Base-by-base conservation (phyloP, 2,797 vertebrate genomes). In the Sebastes trivittatus region DNA sequence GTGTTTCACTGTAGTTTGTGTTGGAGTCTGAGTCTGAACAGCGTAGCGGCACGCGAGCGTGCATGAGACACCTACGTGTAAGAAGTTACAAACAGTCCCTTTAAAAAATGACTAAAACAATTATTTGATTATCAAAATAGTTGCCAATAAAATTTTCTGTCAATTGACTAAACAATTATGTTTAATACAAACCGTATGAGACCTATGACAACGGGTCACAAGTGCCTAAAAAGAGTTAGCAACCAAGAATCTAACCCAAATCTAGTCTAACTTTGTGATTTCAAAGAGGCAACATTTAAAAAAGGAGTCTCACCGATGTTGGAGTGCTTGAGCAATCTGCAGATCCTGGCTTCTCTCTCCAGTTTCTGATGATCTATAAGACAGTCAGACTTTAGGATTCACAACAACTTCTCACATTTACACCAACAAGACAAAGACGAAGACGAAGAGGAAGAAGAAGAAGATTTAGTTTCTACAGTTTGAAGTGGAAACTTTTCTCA, bases 301-400 rank as follows among this genome's bases (percentile, higher is more conserved):
- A 49, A 34, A 16, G 6, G 20, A 71, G 27, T 66, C 91, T 92
- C 84, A 96, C 96, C 96, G 4, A 96, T 96, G 91, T 96, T 96
- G 65, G 95, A 60, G 80, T 96, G 96, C 56, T 96, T 96, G 80
- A 99, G 96, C 79, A 99, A 93, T 81, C 98, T 97, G 93, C 98
- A 99, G 93, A 99, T 99, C 74, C 98, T 95, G 64, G 98, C 98
- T 92, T 99, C 98, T 38, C 98, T 94, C 85, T 99, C 98, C 93
- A 99, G 94, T 80, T 99, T 99, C 95, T 99, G 98, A 74, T 99
- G 98, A 87, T 99, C 98, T 99, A 90, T 78, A 86, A 81, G 81
- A 92, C 66, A 81, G 25, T 52, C 18, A 82, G 68, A 73, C 3
- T 1, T 63, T 16, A 16, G 4, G 11, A 7, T 34, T 82, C 18